These are phyloP conservation scores for Dufourea novaeangliae DNA, from an alignment of 1,140 invertebrate genomes.

Conservation along the genomic window DNA sequence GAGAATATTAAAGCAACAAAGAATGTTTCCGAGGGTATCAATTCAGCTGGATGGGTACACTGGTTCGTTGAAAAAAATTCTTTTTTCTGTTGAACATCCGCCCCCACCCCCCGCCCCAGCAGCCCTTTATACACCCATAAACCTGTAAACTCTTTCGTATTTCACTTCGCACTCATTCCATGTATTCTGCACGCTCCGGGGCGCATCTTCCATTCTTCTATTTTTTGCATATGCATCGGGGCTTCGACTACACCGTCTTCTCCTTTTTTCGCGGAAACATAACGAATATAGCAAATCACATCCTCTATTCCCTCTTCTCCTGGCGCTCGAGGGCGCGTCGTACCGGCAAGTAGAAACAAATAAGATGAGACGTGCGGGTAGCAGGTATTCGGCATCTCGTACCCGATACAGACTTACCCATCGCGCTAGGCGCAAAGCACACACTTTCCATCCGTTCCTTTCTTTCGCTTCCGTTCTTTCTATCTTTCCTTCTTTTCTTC, in stretches of 20 bases:
- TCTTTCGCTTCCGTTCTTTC: slow-evolving; percentile 2
- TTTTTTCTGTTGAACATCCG: slow-evolving; percentile 35
- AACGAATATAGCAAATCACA: slow-evolving; percentile 73
- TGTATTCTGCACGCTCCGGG: slow-evolving; percentile 40
- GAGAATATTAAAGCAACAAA: slow-evolving; percentile 59
- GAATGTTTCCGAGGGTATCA: slow-evolving; percentile 59
- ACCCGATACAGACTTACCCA: slow-evolving; percentile 57
- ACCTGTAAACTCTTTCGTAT: slow-evolving; percentile 61
- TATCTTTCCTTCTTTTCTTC: background rate
- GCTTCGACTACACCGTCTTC: slow-evolving; percentile 1
- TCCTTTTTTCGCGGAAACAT: slow-evolving; percentile 62
- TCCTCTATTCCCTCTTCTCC: slow-evolving; percentile 27
- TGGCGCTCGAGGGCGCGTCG: slow-evolving; percentile 61
- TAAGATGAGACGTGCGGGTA: slow-evolving; percentile 67
- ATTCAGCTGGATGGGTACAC: slow-evolving; percentile 61
- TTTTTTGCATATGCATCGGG: background rate
- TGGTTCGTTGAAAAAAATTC: slow-evolving; percentile 46
- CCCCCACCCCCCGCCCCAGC: no score
- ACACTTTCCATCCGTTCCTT: slow-evolving; percentile 40
- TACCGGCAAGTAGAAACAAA: slow-evolving; percentile 70
- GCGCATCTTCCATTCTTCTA: slow-evolving; percentile 42
- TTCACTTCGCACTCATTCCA: slow-evolving; percentile 23
- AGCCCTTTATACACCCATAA: slow-evolving; percentile 48
- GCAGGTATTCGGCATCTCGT: slow-evolving; percentile 58
- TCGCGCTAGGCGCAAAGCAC: slow-evolving; percentile 69